Base-by-base conservation (phyloP, 2,113 vertebrate genomes). In the Salvelinus fontinalis region DNA sequence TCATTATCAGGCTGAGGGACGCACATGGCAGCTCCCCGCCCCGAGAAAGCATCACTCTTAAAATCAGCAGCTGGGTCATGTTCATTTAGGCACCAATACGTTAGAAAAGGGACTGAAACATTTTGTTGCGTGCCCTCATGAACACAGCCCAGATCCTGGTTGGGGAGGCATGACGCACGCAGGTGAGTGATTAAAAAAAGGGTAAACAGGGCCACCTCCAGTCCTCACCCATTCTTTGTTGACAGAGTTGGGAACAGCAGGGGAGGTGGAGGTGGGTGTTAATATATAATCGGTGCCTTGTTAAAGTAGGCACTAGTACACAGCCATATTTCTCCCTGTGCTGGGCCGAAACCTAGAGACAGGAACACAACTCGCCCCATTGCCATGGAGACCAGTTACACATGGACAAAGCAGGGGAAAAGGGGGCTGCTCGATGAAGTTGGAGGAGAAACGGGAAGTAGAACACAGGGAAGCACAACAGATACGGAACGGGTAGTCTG, bases 241-340 rank as follows among this genome's bases (percentile, higher is more conserved):
- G 60, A 22, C 18, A 34, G 31, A 71, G 54, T 79, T 73, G 69
- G 77, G 31, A 78, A 81, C 76, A 66, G 39, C 39, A 44, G 39
- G 39, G 16, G 16, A 18, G 16, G 51, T 18, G 51, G 31, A 75
- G 34, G 34, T 64, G 24, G 44, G 18, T 64, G 75, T 83, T 87
- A 85, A 85, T 83, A 75, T 83, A 79, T 81, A 83, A 85, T 79
- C 68, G 76, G 70, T 44, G 67, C 65, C 77, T 66, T 54, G 73
- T 80, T 75, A 73, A 83, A 84, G 74, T 81, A 80, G 86, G 73
- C 75, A 54, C 51, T 64, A 67, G 31, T 26, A 75, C 65, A 60
- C 13, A 83, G 71, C 70, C 71, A n/a, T 51, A 20, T 75, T 75
- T 65, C 69, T 57, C 51, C 24, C 14, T 54, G 51, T 18, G 16